These are phyloP conservation scores for Pteronura brasiliensis DNA, from an alignment of 2,113 vertebrate genomes.

Conservation along the genomic window DNA sequence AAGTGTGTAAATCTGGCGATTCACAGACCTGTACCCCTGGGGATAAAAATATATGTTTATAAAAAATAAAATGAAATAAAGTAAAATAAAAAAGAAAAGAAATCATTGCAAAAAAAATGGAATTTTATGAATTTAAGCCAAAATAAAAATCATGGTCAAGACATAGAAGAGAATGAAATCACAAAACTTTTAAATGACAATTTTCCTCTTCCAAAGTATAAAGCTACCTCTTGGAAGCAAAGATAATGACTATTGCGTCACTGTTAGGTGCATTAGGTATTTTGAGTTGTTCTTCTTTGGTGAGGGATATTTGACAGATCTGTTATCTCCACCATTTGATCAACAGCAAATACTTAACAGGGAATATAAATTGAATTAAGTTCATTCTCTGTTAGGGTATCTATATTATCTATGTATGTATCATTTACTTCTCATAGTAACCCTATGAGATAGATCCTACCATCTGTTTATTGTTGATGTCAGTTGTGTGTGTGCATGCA, in stretches of 20 bases:
- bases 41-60: no score
- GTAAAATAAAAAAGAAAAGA: no score
- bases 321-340: background rate
- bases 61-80: no score
- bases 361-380: background rate
- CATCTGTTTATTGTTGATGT: background rate
- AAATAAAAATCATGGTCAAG: background rate
- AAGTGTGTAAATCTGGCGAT: no score
- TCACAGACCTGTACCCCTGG: no score
- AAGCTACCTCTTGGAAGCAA: background rate
- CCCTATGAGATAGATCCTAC: background rate
- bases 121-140: background rate
- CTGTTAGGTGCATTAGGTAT: background rate
- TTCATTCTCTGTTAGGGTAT: background rate
- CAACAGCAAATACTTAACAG: background rate
- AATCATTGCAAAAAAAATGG: no score
- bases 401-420: background rate
- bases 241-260: background rate
- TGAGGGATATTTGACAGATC: background rate
- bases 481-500: background rate
- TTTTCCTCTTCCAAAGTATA: background rate
- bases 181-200: background rate
- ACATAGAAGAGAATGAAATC: background rate
- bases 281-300: background rate
- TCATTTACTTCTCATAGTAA: background rate